phyloP scores from a whole-genome alignment of 2,888 invertebrate genomes.

The Sthenelais limicola region DNA sequence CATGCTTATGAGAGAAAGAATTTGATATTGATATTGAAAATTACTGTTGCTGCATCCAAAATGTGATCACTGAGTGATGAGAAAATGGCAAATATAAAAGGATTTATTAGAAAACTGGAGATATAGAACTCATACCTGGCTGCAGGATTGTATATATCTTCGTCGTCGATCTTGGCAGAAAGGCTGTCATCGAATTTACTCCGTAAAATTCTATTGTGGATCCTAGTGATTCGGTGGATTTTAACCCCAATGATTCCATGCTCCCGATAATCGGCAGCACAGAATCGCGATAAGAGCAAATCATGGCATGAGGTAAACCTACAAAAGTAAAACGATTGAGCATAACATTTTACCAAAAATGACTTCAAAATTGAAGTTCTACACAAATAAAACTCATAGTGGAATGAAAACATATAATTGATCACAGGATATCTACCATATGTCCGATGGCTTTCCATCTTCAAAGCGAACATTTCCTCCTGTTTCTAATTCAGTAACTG shows the following conservation, averaged over 20 bases:
- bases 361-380: not conserved
- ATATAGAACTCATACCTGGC: conserved; percentile 9
- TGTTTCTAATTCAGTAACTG: conserved; percentile 69
- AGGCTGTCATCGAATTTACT: conserved; percentile 68
- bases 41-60: too few relatives aligned
- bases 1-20: too few relatives aligned
- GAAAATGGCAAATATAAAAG: too few relatives aligned
- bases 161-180: conserved; percentile 60
- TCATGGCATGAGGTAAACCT: conserved; percentile 72
- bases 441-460: conserved; percentile 65
- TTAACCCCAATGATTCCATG: conserved; percentile 66
- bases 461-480: conserved; percentile 72
- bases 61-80: too few relatives aligned
- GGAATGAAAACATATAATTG: not conserved
- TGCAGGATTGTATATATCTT: conserved; percentile 53
- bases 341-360: not conserved
- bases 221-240: conserved; percentile 66
- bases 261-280: conserved; percentile 67
- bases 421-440: conserved; percentile 63
- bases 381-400: too few relatives aligned
- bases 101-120: too few relatives aligned
- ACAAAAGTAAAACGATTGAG: conserved; percentile 5
- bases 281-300: conserved; percentile 71
- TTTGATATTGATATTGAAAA: too few relatives aligned
- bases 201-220: conserved; percentile 68